Percentiles rank a stretch among this genome's conserved stretches.
phyloP scores from a whole-genome alignment of 2,113 vertebrate species.

The Aix galericulata region DNA sequence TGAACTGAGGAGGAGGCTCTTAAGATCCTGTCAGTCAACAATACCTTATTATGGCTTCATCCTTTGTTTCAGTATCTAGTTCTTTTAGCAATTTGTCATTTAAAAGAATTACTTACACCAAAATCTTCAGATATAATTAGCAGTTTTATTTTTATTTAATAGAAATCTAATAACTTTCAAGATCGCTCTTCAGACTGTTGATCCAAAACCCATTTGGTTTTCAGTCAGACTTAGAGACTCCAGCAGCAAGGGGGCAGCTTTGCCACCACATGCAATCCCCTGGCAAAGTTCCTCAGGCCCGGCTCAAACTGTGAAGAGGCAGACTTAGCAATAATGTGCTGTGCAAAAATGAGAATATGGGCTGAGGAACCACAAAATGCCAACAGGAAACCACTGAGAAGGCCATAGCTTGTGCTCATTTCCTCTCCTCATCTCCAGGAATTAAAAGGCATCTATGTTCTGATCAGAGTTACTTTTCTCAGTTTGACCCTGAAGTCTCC shows the following conservation, averaged over 20 bases:
- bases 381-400: background rate
- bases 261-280: background rate
- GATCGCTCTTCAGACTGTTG: background rate
- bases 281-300: background rate
- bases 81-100: background rate
- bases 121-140: background rate
- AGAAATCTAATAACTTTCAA: background rate
- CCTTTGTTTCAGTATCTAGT: background rate
- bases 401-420: background rate
- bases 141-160: background rate
- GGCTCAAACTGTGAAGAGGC: background rate
- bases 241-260: background rate
- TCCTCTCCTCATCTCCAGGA: background rate
- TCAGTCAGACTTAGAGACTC: background rate
- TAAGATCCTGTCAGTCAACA: background rate
- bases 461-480: background rate
- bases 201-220: background rate
- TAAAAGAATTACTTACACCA: background rate
- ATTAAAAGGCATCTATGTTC: background rate
- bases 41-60: background rate
- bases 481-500: background rate
- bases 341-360: background rate
- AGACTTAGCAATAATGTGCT: background rate
- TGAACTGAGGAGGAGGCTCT: background rate
- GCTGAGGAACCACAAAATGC: background rate